phyloP scores from a whole-genome alignment of 2,797 vertebrate genomes.

The Apodemus agrarius region DNA sequence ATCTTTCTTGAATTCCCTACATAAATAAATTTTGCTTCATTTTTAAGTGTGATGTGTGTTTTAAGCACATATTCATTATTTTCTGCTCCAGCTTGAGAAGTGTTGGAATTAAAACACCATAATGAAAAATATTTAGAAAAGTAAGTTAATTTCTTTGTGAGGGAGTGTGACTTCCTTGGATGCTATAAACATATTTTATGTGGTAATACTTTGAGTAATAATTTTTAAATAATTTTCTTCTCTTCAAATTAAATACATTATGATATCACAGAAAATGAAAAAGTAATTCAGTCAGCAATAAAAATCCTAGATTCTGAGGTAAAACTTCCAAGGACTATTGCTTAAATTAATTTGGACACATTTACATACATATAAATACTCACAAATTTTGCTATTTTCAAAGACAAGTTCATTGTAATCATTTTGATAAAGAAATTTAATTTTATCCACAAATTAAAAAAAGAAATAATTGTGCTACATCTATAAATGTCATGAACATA shows the following conservation, averaged over 20 bases:
- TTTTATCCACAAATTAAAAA: neutral
- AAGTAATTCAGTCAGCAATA: neutral
- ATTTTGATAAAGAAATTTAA: neutral
- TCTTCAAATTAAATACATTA: conserved; percentile 28
- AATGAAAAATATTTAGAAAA: neutral
- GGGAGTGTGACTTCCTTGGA: neutral
- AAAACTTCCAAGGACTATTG: neutral
- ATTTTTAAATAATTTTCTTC: neutral
- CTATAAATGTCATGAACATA: neutral
- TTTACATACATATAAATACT: neutral
- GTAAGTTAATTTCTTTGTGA: conserved; percentile 3
- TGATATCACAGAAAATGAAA: neutral
- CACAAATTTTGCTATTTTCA: neutral
- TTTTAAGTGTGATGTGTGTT: neutral
- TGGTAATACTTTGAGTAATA: neutral
- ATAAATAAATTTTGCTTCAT: neutral
- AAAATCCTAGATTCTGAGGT: neutral
- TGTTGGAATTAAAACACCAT: conserved; percentile 26
- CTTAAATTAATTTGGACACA: conserved; percentile 11
- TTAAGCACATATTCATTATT: neutral
- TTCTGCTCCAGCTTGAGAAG: neutral
- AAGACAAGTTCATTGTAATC: neutral
- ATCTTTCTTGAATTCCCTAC: neutral
- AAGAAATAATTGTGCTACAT: neutral
- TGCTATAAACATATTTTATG: neutral